Conservation (phyloP, 2,888 invertebrate genomes). For the Nomada ferruginata region DNA sequence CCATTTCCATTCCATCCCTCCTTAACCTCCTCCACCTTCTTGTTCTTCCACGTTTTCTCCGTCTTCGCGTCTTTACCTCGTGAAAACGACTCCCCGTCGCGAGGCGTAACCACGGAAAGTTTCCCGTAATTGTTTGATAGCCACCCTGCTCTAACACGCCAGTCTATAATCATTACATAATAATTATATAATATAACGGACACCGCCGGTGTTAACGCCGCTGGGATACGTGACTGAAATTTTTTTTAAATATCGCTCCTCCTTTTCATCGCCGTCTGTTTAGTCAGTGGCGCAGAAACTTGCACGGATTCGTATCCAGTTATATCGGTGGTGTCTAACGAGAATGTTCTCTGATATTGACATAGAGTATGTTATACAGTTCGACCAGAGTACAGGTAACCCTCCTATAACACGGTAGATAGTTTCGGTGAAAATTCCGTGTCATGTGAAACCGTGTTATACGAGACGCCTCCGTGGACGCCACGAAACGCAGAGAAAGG, state of each 20-base stretch:
- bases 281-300: background rate
- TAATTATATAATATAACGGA: constrained; percentile 52
- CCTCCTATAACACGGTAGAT: too few relatives aligned
- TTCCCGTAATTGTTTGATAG: constrained; percentile 67
- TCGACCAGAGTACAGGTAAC: too few relatives aligned
- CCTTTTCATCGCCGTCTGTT: background rate
- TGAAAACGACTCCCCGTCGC: constrained; percentile 65
- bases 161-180: constrained; percentile 46
- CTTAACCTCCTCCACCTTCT: constrained; percentile 65
- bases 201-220: background rate
- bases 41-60: constrained; percentile 55
- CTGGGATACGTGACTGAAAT: constrained; percentile 9
- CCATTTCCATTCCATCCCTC: constrained; percentile 75
- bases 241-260: background rate
- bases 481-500: too few relatives aligned
- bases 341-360: too few relatives aligned
- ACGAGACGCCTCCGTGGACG: too few relatives aligned
- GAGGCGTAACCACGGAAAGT: constrained; percentile 60
- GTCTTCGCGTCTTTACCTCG: constrained; percentile 62
- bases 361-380: too few relatives aligned
- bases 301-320: too few relatives aligned
- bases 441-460: too few relatives aligned
- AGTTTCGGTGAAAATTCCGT: too few relatives aligned
- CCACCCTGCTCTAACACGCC: constrained; percentile 31
- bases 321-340: too few relatives aligned